Conservation (phyloP, 2,888 invertebrate species). For the Ornithoptera alexandrae region DNA sequence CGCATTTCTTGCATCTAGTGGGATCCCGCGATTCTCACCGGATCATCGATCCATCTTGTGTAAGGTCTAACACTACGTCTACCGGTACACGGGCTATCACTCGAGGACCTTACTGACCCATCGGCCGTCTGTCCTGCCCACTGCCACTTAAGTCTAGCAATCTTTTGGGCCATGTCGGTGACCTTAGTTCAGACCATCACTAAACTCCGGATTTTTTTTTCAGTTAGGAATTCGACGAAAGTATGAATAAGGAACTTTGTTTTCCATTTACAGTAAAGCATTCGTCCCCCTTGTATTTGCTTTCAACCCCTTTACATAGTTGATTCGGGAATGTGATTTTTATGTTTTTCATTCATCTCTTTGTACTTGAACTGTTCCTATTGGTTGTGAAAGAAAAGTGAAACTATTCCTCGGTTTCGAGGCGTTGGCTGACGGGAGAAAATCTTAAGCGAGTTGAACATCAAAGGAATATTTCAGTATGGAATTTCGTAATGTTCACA, state of each 20-base stretch:
- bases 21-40: no score
- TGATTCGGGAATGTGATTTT: slow-evolving; percentile 15
- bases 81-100: no score
- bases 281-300: slow-evolving; percentile 15
- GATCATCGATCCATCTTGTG: no score
- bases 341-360: slow-evolving; percentile 12
- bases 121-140: no score
- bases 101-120: no score
- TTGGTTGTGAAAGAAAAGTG: slow-evolving; percentile 18
- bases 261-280: slow-evolving; percentile 11
- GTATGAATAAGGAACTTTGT: slow-evolving; percentile 6
- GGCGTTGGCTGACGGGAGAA: slow-evolving; percentile 18
- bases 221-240: background rate
- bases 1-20: no score
- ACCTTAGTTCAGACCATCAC: no score
- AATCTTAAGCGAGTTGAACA: slow-evolving; percentile 6
- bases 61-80: no score
- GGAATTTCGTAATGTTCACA: slow-evolving; percentile 11
- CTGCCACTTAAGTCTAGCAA: no score
- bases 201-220: background rate
- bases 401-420: slow-evolving; percentile 17
- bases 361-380: slow-evolving; percentile 24
- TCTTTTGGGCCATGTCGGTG: no score
- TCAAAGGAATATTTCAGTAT: slow-evolving; percentile 14
- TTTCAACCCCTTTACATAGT: slow-evolving; percentile 15